Evolutionary conservation across 2,888 invertebrate species (phyloP), one percentile per base, ranked within the genome.

Genomic region (Ectemnius lituratus): DNA sequence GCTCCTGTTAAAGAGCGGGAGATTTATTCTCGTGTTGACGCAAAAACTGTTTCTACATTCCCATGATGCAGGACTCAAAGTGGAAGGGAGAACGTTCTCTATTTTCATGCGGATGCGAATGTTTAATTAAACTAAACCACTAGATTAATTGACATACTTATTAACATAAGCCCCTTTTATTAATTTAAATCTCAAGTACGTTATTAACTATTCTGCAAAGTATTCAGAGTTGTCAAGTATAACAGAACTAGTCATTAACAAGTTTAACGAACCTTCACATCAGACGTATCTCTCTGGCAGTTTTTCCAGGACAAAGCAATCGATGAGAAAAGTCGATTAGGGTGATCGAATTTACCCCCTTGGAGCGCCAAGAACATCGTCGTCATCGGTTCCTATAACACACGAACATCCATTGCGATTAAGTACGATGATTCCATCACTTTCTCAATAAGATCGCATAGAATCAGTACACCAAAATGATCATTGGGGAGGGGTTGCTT

Each of bases 341-440:
- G 98, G 91, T 99, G 98, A 91, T 99, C 99, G 91, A 99, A 99
- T 91, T 99, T 99, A 76, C 99, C 99, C 61, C 98, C 98, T 93
- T 99, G 99, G 60, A 99, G 93, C 56, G 98, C 97, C 84, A 99
- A 93, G 92, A 99, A 99, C 97, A 99, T 98, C 52, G 98, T 98
- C n/a, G 99, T 98, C 93, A 99, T 98, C 1, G 99, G 99, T 92
- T 99, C 99, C 97, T 97, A 91, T 2, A 91, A 91, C 73, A 73
- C 75, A 76, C 82, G 68, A 78, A 57, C 52, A 37, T 49, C 6
- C 8, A 37, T 37, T 37, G 37, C 23, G 23, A 23, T 23, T 23
- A 23, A 23, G 23, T 23, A 52, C 14, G n/a, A 52, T 52, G 16
- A 16, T 5, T 52, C 23, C 23, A 3, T 23, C 2, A 23, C 3